A percentile compares a stretch with the other conserved stretches of the same genome.
Conservation (phyloP, 2,113 vertebrate species). For the Solenodon paradoxus region DNA sequence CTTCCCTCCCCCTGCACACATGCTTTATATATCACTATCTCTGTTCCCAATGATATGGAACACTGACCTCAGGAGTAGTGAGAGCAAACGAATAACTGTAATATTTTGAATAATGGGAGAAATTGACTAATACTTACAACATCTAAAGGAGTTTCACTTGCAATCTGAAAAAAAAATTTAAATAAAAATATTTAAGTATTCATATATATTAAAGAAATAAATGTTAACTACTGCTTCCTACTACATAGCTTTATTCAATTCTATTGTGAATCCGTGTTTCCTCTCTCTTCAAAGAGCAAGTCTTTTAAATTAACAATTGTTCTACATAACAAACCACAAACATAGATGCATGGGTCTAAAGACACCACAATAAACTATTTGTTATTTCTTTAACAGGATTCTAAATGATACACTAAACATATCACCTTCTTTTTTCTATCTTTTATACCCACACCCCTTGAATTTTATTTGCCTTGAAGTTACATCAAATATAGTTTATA, state of each 20-base stretch:
- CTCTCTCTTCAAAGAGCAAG: neutral
- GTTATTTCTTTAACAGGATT: neutral
- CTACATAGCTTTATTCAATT: slow-evolving; percentile 25
- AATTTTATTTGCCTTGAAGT: slow-evolving; percentile 2
- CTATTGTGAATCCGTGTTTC: neutral
- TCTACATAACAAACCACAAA: neutral
- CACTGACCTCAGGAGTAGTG: neutral
- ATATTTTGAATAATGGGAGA: slow-evolving; percentile 32
- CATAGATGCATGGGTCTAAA: neutral
- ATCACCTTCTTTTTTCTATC: neutral
- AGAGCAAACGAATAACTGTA: neutral
- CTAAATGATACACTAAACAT: neutral
- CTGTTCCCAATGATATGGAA: neutral
- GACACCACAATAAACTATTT: neutral
- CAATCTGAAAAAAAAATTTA: slow-evolving; percentile 89
- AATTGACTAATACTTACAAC: slow-evolving; percentile 89
- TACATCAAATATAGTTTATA: slow-evolving; percentile 9
- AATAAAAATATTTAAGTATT: slow-evolving; percentile 51
- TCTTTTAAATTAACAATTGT: slow-evolving; percentile 32
- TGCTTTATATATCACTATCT: neutral
- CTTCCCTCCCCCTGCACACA: neutral
- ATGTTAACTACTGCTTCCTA: neutral
- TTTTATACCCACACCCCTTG: neutral
- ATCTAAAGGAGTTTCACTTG: slow-evolving; percentile 97
- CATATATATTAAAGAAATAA: slow-evolving; percentile 2